Percentiles rank a stretch among this genome's conserved stretches.
These are phyloP conservation scores for Agelas oroides DNA, from an alignment of 37 sponge, comb jelly and placozoan species.

Conservation along the genomic window DNA sequence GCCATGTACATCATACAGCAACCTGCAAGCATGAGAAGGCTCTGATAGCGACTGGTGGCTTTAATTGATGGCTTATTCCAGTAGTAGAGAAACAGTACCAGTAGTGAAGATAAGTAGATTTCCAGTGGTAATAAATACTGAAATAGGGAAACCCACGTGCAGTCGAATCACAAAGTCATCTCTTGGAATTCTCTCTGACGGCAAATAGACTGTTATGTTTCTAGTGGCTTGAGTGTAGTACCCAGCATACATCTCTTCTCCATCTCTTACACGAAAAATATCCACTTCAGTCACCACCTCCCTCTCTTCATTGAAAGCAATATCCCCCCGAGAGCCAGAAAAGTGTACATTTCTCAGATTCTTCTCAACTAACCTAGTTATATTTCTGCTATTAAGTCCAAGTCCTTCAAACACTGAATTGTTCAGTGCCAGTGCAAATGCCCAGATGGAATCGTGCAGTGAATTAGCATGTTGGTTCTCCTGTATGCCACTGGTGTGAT, in stretches of 20 bases:
- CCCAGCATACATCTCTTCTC: no score
- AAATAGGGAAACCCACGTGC: background rate
- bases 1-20: no score
- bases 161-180: constrained; percentile 18
- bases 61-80: constrained; percentile 29
- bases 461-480: constrained; percentile 17
- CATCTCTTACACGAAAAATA: constrained; percentile 17
- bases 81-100: background rate
- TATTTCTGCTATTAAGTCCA: background rate
- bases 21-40: no score
- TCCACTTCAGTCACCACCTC: background rate
- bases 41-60: constrained; percentile 32
- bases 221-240: no score
- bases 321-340: constrained; percentile 3
- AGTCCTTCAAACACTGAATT: background rate
- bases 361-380: background rate
- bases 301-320: background rate
- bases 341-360: constrained; percentile 8
- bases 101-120: background rate
- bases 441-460: constrained; percentile 56
- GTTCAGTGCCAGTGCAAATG: constrained; percentile 56
- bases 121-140: background rate
- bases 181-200: background rate
- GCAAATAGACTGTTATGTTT: constrained; percentile 5
- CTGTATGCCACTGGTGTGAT: no score